Conservation (phyloP, 2,888 invertebrate genomes). For the Epistrophe eligans region DNA sequence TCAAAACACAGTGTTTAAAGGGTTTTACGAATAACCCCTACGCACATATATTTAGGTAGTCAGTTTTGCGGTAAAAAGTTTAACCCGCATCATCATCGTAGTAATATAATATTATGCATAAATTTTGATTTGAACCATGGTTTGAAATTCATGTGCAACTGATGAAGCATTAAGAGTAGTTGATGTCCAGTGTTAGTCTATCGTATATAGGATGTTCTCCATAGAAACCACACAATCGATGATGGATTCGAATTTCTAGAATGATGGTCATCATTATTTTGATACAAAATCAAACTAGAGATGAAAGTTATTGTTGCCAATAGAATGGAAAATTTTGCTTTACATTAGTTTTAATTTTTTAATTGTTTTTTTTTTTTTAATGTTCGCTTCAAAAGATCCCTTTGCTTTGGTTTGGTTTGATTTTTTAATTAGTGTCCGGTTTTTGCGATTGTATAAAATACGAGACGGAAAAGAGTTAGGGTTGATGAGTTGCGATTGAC, state of each 20-base stretch:
- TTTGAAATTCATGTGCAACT: constrained; percentile 13
- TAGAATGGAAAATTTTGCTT: constrained; percentile 14
- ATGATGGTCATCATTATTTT: constrained; percentile 20
- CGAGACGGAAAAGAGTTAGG: not conserved
- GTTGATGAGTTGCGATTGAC: not conserved
- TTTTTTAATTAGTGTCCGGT: constrained; percentile 38
- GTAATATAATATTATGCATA: constrained; percentile 27
- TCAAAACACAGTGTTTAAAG: not conserved
- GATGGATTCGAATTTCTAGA: constrained; percentile 33
- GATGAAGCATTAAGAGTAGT: constrained; percentile 25
- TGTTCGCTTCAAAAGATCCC: constrained; percentile 11
- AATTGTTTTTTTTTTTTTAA: not conserved
- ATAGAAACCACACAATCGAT: constrained; percentile 36
- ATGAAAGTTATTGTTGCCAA: not conserved
- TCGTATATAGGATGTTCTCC: not conserved
- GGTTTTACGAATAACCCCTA: constrained; percentile 15
- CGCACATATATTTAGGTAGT: not conserved
- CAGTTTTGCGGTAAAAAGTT: constrained; percentile 8
- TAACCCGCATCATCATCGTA: not conserved
- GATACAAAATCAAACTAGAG: not conserved
- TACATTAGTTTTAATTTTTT: not conserved
- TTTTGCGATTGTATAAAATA: not conserved
- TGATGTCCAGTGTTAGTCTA: not conserved
- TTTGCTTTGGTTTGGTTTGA: constrained; percentile 9
- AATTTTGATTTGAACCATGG: constrained; percentile 1